phyloP scores from a whole-genome alignment of 2,797 vertebrate genomes.

The Falco novaeseelandiae region DNA sequence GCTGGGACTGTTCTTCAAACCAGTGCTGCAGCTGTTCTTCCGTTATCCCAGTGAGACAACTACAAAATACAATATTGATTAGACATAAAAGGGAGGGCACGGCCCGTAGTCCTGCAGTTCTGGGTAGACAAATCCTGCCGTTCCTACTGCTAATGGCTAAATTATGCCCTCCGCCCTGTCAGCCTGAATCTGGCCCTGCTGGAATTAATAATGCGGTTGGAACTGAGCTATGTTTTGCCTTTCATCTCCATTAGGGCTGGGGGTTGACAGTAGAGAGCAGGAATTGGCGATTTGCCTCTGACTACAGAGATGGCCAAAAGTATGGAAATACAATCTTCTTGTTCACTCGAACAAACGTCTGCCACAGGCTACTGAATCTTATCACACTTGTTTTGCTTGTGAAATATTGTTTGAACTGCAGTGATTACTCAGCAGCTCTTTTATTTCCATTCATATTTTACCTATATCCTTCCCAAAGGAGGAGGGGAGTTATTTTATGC shows the following conservation, averaged over 20 bases:
- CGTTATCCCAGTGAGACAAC: conserved; percentile 23
- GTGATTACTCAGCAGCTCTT: conserved; percentile 37
- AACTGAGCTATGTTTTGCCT: conserved; percentile 63
- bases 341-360: background rate
- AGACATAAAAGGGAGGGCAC: conserved; percentile 13
- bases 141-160: conserved; percentile 54
- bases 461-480: conserved; percentile 66
- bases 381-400: conserved; percentile 40
- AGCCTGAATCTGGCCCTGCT: conserved; percentile 42
- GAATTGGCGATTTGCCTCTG: conserved; percentile 44
- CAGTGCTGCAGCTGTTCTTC: background rate
- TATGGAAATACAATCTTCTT: conserved; percentile 53
- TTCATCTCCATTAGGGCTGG: conserved; percentile 66
- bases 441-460: conserved; percentile 65
- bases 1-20: background rate
- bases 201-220: conserved; percentile 62
- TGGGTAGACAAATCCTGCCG: conserved; percentile 13
- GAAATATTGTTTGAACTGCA: conserved; percentile 38
- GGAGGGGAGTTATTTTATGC: conserved; percentile 71
- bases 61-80: conserved; percentile 34
- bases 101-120: conserved; percentile 8
- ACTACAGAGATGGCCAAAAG: conserved; percentile 47
- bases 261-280: conserved; percentile 39
- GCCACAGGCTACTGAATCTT: conserved; percentile 61
- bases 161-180: conserved; percentile 49